These are phyloP conservation scores for Drosophila arizonae DNA, from an alignment of 1,140 invertebrate species.

Conservation along the genomic window DNA sequence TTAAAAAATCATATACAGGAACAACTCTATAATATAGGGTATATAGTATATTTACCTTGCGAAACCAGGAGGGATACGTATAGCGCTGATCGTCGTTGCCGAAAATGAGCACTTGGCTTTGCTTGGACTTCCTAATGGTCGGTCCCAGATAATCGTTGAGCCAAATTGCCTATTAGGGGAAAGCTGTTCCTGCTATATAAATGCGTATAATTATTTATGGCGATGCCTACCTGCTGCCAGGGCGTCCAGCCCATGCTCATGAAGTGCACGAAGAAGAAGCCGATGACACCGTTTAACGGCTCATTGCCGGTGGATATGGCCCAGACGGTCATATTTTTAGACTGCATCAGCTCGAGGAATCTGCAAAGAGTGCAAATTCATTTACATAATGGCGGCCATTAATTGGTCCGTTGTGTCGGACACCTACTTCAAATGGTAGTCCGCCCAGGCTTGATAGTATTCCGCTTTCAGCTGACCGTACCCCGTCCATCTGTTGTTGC, in stretches of 20 bases:
- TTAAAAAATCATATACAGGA: too few relatives aligned
- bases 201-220: conserved; percentile 30
- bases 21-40: too few relatives aligned
- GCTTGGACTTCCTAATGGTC: conserved; percentile 85
- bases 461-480: conserved; percentile 85
- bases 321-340: conserved; percentile 85
- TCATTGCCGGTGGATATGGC: conserved; percentile 88
- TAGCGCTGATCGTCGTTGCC: conserved; percentile 89
- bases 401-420: not conserved
- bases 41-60: conserved; percentile 83
- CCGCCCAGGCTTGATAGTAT: conserved; percentile 91
- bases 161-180: conserved; percentile 85
- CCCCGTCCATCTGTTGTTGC: conserved; percentile 86
- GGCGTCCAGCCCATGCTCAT: conserved; percentile 92
- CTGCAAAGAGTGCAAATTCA: conserved; percentile 41
- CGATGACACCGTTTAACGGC: conserved; percentile 85
- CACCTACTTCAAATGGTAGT: conserved; percentile 90
- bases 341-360: conserved; percentile 80
- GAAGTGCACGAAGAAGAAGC: conserved; percentile 86
- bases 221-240: conserved; percentile 81
- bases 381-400: conserved; percentile 4
- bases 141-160: conserved; percentile 88
- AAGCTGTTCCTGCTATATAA: conserved; percentile 21
- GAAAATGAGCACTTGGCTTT: conserved; percentile 86
- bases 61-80: conserved; percentile 86